phyloP scores from a whole-genome alignment of 2,113 vertebrate species.

The Dryoscopus gambensis region DNA sequence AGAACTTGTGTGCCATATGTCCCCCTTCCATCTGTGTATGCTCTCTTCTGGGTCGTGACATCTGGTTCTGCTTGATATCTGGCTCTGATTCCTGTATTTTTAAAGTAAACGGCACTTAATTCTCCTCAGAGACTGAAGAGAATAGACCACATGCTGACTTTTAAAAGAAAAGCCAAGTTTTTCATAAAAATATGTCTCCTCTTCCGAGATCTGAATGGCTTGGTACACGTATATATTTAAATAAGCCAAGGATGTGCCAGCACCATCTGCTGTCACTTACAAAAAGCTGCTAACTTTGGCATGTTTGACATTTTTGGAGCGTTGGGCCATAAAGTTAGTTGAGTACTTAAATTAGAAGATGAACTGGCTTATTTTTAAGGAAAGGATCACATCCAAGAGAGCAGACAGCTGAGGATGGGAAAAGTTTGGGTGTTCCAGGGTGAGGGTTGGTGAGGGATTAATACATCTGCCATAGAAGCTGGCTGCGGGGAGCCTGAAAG shows the following conservation, averaged over 20 bases:
- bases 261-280: neutral
- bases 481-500: neutral
- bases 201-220: neutral
- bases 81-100: constrained; percentile 21
- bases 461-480: neutral
- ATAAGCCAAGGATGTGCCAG: constrained; percentile 8
- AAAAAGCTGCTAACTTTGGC: neutral
- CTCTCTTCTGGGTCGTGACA: constrained; percentile 46
- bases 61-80: constrained; percentile 46
- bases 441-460: neutral
- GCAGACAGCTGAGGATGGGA: neutral
- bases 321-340: neutral
- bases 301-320: neutral
- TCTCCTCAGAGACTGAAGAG: neutral
- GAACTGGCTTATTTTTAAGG: neutral
- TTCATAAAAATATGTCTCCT: neutral
- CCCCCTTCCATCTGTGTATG: neutral
- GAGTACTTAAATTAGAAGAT: neutral
- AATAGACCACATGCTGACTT: constrained; percentile 12
- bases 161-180: constrained; percentile 37
- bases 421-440: neutral
- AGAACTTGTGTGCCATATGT: constrained; percentile 28
- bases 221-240: neutral
- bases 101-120: neutral
- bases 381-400: neutral